phyloP scores from a whole-genome alignment of 2,888 invertebrate species.

The Tachina grossa region DNA sequence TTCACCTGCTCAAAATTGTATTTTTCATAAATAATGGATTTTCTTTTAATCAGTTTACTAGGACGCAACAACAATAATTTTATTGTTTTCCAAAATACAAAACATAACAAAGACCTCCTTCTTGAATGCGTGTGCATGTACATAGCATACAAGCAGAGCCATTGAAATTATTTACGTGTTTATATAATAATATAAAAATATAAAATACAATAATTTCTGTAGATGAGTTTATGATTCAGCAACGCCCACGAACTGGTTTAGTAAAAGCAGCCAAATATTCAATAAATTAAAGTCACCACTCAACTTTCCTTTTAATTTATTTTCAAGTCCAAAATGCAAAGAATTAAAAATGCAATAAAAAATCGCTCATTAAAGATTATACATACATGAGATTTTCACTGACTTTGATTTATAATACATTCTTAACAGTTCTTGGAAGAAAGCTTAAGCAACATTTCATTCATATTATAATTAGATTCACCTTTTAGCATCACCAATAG shows the following conservation, averaged over 20 bases:
- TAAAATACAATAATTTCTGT: conserved; percentile 35
- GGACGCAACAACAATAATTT: conserved; percentile 30
- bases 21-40: background rate
- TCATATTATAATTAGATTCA: conserved; percentile 53
- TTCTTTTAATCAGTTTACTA: background rate
- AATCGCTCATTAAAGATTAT: no score
- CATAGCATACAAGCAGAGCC: conserved; percentile 1
- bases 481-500: conserved; percentile 80
- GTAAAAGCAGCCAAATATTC: conserved; percentile 37
- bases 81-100: conserved; percentile 25
- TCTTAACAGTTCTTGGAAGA: background rate
- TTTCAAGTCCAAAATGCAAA: conserved; percentile 10
- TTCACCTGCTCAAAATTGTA: no score
- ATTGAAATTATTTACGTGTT: conserved; percentile 50
- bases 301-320: conserved; percentile 14
- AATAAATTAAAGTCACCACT: conserved; percentile 28
- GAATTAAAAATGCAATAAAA: conserved; percentile 14
- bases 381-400: background rate
- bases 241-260: conserved; percentile 44
- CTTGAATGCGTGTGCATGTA: conserved; percentile 5
- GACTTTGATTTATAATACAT: background rate
- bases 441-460: conserved; percentile 14
- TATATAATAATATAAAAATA: conserved; percentile 49
- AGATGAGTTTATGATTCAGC: conserved; percentile 40
- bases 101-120: conserved; percentile 13